A percentile compares a stretch with the other conserved stretches of the same genome.
Evolutionary conservation across 1,140 invertebrate species (phyloP).

Genomic region (Sminthurinus signatus): DNA sequence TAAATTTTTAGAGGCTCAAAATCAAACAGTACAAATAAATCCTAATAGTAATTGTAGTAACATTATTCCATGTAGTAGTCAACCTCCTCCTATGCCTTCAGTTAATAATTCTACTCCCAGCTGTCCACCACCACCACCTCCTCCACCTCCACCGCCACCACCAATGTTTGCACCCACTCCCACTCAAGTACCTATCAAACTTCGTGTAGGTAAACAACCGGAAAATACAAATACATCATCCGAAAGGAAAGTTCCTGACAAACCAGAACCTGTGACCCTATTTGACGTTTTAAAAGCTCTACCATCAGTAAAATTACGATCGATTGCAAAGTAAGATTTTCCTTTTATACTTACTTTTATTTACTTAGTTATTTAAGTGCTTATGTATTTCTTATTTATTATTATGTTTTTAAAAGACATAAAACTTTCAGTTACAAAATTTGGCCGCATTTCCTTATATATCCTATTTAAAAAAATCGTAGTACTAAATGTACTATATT

Average conservation of each 20-base stretch:
- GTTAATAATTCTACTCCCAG: background rate
- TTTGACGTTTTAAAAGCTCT: conserved; percentile 29
- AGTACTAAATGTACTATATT: no score
- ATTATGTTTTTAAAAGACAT: no score
- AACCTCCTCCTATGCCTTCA: background rate
- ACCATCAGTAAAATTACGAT: conserved; percentile 20
- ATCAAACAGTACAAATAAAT: background rate
- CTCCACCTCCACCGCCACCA: conserved; percentile 20
- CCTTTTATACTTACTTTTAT: no score
- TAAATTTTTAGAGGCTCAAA: background rate
- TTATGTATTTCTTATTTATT: no score
- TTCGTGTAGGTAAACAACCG: conserved; percentile 2
- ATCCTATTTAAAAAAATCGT: no score
- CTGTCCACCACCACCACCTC: conserved; percentile 6
- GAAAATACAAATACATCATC: conserved; percentile 2
- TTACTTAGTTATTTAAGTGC: no score
- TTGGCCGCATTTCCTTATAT: no score
- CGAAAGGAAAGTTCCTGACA: background rate
- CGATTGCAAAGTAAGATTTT: conserved; percentile 4
- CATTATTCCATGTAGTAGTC: no score
- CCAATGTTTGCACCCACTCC: conserved; percentile 5
- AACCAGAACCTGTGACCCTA: conserved; percentile 8
- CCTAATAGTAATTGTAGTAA: background rate
- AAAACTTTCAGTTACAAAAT: no score
- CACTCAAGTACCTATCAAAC: background rate